These are phyloP conservation scores for Esox masquinongy DNA, from an alignment of 2,797 vertebrate species.

Conservation along the genomic window DNA sequence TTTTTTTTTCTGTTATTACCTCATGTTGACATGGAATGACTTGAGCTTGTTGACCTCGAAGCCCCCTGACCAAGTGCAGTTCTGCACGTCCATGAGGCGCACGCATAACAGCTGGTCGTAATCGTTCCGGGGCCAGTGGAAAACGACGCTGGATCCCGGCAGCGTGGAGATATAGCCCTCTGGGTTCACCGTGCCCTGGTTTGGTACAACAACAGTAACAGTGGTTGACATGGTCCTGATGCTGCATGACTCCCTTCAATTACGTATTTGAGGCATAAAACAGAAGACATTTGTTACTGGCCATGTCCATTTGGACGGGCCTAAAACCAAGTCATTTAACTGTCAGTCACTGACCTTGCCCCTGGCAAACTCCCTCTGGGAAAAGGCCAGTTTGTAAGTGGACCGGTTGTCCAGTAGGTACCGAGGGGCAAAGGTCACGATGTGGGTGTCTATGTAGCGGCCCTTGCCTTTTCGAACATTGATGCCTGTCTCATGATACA, in stretches of 20 bases:
- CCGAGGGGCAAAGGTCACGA: conserved; percentile 94
- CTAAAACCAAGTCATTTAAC: background rate
- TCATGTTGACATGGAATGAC: conserved; percentile 98
- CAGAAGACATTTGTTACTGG: background rate
- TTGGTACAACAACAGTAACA: background rate
- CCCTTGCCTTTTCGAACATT: conserved; percentile 94
- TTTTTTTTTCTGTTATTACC: conserved; percentile 65
- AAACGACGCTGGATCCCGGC: conserved; percentile 94
- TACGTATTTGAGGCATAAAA: background rate
- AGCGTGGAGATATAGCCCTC: conserved; percentile 95
- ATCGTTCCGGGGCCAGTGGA: conserved; percentile 98
- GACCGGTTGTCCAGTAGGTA: conserved; percentile 96
- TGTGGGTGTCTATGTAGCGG: conserved; percentile 91
- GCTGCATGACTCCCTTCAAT: background rate
- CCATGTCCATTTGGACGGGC: background rate
- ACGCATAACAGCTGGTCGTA: conserved; percentile 95
- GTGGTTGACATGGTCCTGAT: background rate
- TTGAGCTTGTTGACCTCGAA: conserved; percentile 97
- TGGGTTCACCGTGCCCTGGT: conserved; percentile 86
- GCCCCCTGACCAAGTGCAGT: conserved; percentile 96
- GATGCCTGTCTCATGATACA: conserved; percentile 79
- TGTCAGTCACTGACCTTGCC: conserved; percentile 82
- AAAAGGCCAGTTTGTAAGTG: conserved; percentile 90
- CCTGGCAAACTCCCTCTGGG: conserved; percentile 92
- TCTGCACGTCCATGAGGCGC: conserved; percentile 87